Evolutionary conservation across 1,140 invertebrate genomes (phyloP), one percentile per base, ranked within the genome.

Genomic region (Drosophila parabipectinata): DNA sequence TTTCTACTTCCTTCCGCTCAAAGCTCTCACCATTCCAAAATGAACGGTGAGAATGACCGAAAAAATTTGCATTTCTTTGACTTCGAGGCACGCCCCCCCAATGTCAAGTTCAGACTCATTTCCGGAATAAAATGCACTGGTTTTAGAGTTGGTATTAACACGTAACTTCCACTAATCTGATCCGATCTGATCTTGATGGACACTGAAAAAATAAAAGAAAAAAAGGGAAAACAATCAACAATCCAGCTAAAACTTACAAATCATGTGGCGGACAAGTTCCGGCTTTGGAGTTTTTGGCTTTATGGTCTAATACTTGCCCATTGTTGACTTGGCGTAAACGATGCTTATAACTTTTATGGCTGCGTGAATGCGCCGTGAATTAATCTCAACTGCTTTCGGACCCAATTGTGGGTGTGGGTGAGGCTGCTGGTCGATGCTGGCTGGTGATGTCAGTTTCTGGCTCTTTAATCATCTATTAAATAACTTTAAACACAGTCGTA

Each of bases 251-350:
- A 82, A 79, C 75, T 82, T 87, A 87, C 82, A 87, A 87, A 87
- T 87, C 82, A 87, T 88, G 66, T 72, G 47, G 79, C 66, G 50
- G 71, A 76, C 83, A 68, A 88, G 82, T 87, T 87, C 82, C 82
- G 82, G 83, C 78, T 78, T 79, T 83, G 54, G 15, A 73, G 59
- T 39, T 63, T 37, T 10, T 54, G 48, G 45, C 72, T 67, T 77
- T 76, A 74, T 77, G 69, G 64, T 79, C 79, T 71, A 67, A 67
- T 76, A 83, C 55, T 64, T 51, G 61, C 28, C 78, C 79, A 88
- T 85, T 87, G 83, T 85, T 67, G 74, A 50, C 78, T 54, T 24
- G 28, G 60, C 72, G 47, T 84, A 73, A 79, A 73, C 39, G 62
- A 68, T 76, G 67, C 28, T 50, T 61, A 72, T 72, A 67, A 64